phyloP scores from a whole-genome alignment of 2,888 invertebrate species.

The Ariolimax columbianus region DNA sequence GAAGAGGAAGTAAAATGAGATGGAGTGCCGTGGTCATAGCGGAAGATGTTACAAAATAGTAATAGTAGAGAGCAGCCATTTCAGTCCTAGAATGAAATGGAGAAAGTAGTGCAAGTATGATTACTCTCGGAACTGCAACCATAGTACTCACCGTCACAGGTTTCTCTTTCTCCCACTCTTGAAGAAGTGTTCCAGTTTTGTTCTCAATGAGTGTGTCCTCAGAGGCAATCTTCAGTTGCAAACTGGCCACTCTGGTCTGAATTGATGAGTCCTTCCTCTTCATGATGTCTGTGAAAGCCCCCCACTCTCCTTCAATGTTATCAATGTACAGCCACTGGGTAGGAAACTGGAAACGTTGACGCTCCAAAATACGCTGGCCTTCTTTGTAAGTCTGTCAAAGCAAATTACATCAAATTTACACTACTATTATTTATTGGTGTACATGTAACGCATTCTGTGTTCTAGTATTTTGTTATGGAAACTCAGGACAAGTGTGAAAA shows the following conservation, averaged over 20 bases:
- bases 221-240: conserved; percentile 98
- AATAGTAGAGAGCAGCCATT: too few species aligned
- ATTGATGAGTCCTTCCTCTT: conserved; percentile 92
- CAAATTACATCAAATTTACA: background rate
- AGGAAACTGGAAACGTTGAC: conserved; percentile 98
- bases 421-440: background rate
- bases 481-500: too few species aligned
- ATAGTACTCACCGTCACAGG: conserved; percentile 86
- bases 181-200: conserved; percentile 93
- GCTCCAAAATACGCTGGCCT: conserved; percentile 96
- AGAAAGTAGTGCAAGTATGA: too few species aligned
- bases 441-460: background rate
- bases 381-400: conserved; percentile 89
- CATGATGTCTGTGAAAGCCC: conserved; percentile 99
- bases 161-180: conserved; percentile 98
- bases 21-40: too few species aligned
- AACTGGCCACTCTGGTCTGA: conserved; percentile 79
- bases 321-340: conserved; percentile 98
- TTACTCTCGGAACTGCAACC: too few species aligned
- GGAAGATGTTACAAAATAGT: too few species aligned
- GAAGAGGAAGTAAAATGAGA: too few species aligned
- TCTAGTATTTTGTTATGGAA: too few species aligned
- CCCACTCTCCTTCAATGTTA: conserved; percentile 99
- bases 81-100: too few species aligned
- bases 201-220: conserved; percentile 98